Conservation (phyloP, 2,113 vertebrate species). For the Tragelaphus scriptus region DNA sequence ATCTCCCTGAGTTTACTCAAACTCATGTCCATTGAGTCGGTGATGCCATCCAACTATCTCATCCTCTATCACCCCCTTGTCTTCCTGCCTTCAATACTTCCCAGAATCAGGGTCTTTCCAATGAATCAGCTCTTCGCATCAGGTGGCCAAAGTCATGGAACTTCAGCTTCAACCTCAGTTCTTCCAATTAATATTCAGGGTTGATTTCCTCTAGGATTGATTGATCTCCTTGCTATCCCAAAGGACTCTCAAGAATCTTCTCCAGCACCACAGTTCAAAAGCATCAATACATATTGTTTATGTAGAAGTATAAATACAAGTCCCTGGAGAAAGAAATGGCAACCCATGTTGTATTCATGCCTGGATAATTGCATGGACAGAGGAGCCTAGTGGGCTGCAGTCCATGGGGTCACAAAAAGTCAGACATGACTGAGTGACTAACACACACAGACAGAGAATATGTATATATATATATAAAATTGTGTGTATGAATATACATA, state of each 20-base stretch:
- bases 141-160: not conserved
- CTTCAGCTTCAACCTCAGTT: not conserved
- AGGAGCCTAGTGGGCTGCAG: not conserved
- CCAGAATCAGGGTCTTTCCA: not conserved
- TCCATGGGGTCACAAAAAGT: not conserved
- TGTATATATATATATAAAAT: not conserved
- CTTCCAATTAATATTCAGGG: not conserved
- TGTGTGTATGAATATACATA: not conserved
- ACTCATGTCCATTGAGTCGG: not conserved
- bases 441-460: not conserved
- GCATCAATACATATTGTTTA: not conserved
- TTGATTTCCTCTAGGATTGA: not conserved
- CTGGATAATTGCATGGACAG: not conserved
- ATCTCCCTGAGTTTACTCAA: not conserved
- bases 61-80: not conserved
- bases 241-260: not conserved
- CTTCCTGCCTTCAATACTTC: not conserved
- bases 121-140: not conserved
- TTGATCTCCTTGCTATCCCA: not conserved
- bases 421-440: not conserved
- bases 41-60: not conserved
- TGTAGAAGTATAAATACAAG: not conserved
- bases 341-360: not conserved
- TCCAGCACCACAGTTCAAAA: not conserved
- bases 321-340: not conserved